Base-by-base conservation (phyloP, 2,113 vertebrate genomes). In the Leptodactylus fuscus region DNA sequence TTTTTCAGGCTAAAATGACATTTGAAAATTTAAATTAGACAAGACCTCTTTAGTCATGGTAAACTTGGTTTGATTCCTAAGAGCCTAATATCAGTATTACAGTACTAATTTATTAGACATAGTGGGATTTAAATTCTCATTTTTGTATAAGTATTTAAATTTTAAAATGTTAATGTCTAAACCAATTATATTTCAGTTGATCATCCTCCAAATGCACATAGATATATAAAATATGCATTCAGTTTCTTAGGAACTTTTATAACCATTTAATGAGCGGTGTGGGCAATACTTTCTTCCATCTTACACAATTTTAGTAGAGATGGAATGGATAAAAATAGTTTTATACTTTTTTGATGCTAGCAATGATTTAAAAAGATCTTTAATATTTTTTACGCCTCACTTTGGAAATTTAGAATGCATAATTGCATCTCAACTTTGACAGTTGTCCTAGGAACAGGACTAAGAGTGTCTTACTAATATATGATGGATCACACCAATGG, bases 121-220 rank as follows among this genome's bases (percentile, higher is more conserved):
- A 51, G 87, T 88, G 89, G 91, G 87, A 88, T 89, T 89, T 89
- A 85, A 88, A 88, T 81, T 91, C 89, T 90, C 88, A 89, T 88
- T 85, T 91, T 91, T 89, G 88, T 90, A 92, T 88, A 87, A 89
- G 88, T 91, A 88, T 90, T 93, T 94, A 88, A 92, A 93, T 91
- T 92, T 93, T 94, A 91, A 92, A 93, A 92, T 41, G 67, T 87
- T 86, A 83, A 91, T 1, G 91, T 95, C 93, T 89, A 89, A 91
- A 90, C 90, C 88, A 92, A 93, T 95, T 94, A 92, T 88, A 91
- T 89, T 93, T 90, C 89, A 91, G 84, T 86, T 89, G 89, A 92
- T 94, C 88, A 83, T 91, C 89, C 91, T 89, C 89, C 87, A 91
- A 91, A 91, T 91, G 90, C 91, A 91, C 89, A 87, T 89, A 87